Base-by-base conservation (phyloP, 2,888 invertebrate genomes). In the Drosophila flavopinicola region DNA sequence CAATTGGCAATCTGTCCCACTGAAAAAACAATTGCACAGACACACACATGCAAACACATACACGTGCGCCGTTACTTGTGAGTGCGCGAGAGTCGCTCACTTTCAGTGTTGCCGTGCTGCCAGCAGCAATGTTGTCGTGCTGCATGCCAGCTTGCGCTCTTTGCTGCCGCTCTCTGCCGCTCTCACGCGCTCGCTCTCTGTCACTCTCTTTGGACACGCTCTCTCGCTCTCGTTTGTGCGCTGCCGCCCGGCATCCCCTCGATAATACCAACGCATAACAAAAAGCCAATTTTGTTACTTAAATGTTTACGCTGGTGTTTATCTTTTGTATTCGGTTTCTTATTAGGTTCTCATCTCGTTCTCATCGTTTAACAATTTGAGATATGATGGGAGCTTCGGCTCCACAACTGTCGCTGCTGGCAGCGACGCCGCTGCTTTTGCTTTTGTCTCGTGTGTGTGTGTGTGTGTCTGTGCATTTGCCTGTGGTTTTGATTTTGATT, bases 301-400 rank as follows among this genome's bases (percentile, higher is more conserved):
- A 87, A 87, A 87, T 87, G 87, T 88, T 87, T 88, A 87, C 88
- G 86, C 85, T 83, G 85, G 78, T 87, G 88, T 88, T 88, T 88
- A 88, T 88, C 88, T 88, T 87, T 88, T 87, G 87, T 85, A 86
- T 88, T 85, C 85, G 88, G 85, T 88, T 88, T 88, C 85, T 85
- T 88, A 88, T 87, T 87, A 87, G 88, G 87, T 88, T 85, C 88
- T 88, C 87, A 87, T 87, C 87, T 85, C 87, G 78, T 83, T 83
- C 87, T 87, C 88, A 88, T 87, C 87, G 85, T 88, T 88, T 88
- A 87, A 84, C 83, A 87, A 88, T 86, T 87, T 88, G 77, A 73
- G 79, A 86, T 84, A 77, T 84, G 87, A 77, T 73, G 77, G 64
- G 68, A 64, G 74, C 78, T 65, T 49, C 65, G 71, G 52, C 51